phyloP scores from a whole-genome alignment of 2,113 vertebrate genomes.

The Dromaius novaehollandiae region DNA sequence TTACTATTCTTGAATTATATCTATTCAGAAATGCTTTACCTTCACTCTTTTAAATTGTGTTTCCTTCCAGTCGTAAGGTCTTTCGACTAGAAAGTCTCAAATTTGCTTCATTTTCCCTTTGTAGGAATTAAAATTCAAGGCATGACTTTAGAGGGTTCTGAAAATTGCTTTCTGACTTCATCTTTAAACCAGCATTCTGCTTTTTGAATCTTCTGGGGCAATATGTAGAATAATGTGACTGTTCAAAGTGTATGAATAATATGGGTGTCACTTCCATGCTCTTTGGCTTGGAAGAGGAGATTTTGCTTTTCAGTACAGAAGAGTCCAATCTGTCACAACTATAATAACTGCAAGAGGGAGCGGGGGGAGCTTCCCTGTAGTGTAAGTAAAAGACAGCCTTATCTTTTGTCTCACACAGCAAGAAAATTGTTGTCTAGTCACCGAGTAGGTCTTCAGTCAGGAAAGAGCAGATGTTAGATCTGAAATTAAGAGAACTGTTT shows the following conservation, averaged over 20 bases:
- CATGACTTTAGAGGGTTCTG: background rate
- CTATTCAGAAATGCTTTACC: background rate
- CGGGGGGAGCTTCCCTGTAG: background rate
- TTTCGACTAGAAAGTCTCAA: background rate
- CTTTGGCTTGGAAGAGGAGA: background rate
- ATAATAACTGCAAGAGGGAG: background rate
- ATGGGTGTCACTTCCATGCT: background rate
- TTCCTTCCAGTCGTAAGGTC: background rate
- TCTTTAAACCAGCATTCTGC: background rate
- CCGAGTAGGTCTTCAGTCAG: background rate
- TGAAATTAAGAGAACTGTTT: conserved; percentile 24
- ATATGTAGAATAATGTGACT: background rate
- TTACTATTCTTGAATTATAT: background rate
- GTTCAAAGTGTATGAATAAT: background rate
- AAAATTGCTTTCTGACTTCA: conserved; percentile 9
- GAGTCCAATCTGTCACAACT: background rate
- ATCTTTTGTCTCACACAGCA: background rate
- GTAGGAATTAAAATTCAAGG: conserved; percentile 22
- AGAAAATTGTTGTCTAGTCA: background rate
- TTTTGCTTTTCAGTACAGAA: background rate
- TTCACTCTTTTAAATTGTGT: background rate
- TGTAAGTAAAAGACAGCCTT: background rate
- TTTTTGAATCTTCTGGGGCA: background rate
- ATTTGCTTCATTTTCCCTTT: background rate
- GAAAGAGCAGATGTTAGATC: background rate